Percentiles rank a stretch among this genome's conserved stretches.
phyloP scores from a whole-genome alignment of 2,113 vertebrate genomes.

The Hymenochirus boettgeri region DNA sequence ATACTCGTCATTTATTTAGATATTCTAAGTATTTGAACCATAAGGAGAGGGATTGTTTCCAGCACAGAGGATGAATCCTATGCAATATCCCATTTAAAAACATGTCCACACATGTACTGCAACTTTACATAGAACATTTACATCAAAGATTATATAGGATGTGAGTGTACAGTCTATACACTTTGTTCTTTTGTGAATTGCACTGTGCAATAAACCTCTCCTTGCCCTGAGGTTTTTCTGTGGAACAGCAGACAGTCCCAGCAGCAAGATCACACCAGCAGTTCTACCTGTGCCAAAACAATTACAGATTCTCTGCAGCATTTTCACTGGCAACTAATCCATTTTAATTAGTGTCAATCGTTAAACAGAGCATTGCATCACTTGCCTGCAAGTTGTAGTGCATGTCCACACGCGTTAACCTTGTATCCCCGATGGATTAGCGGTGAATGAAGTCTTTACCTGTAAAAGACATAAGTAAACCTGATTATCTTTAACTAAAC shows the following conservation, averaged over 20 bases:
- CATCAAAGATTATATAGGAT: conserved; percentile 15
- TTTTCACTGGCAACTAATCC: neutral
- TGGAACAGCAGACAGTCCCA: conserved; percentile 4
- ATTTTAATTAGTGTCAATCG: conserved; percentile 1
- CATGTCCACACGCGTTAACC: neutral
- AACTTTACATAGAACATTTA: neutral
- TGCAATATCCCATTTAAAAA: neutral
- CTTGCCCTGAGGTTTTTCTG: conserved; percentile 24
- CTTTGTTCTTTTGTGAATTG: neutral
- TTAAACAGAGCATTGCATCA: neutral
- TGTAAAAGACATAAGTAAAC: neutral
- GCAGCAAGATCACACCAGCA: neutral
- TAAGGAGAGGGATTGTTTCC: too few relatives aligned
- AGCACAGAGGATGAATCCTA: too few relatives aligned
- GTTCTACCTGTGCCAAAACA: neutral
- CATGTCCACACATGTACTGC: conserved; percentile 14
- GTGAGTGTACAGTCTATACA: conserved; percentile 7
- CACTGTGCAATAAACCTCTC: conserved; percentile 22
- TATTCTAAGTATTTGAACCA: too few relatives aligned
- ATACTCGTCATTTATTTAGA: too few relatives aligned
- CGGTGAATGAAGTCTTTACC: neutral
- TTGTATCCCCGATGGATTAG: neutral
- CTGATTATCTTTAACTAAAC: neutral
- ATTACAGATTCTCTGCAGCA: neutral
- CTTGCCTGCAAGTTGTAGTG: neutral